Conservation (phyloP, 35 echinoderm and acorn worm species). For the Heliocidaris erythrogramma region DNA sequence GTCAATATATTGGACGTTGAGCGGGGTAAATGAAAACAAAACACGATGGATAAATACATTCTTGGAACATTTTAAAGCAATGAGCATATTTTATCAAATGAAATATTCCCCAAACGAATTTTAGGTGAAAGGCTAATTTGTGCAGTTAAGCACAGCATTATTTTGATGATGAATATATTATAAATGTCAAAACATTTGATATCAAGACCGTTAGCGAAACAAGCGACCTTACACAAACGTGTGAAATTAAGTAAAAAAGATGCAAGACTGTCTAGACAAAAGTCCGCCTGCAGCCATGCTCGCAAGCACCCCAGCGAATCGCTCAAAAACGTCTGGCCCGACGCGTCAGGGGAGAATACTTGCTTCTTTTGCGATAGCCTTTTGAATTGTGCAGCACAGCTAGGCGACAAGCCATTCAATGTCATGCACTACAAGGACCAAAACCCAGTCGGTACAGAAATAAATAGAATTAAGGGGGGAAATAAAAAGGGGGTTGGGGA, state of each 20-base stretch:
- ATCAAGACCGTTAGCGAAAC: not conserved
- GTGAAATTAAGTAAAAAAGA: not conserved
- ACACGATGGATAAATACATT: too few species aligned
- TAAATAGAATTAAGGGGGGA: conserved; percentile 23
- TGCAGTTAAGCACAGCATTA: not conserved
- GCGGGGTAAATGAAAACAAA: too few species aligned
- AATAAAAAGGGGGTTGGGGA: conserved; percentile 31
- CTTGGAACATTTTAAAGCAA: too few species aligned
- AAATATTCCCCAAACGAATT: too few species aligned
- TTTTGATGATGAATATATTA: not conserved
- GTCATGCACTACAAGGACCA: not conserved
- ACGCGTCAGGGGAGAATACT: not conserved
- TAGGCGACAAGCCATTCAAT: not conserved
- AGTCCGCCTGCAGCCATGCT: not conserved
- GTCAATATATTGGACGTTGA: too few species aligned
- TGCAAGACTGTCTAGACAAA: not conserved
- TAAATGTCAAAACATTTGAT: not conserved
- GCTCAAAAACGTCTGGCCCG: not conserved
- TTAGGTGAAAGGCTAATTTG: not conserved
- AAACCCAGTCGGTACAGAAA: not conserved
- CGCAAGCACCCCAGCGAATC: not conserved
- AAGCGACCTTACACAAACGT: not conserved
- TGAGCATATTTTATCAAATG: too few species aligned
- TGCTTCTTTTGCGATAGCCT: not conserved
- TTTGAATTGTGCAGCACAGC: not conserved